A percentile compares a stretch with the other conserved stretches of the same genome.
phyloP scores from a whole-genome alignment of 2,797 vertebrate genomes.

The Falco biarmicus region DNA sequence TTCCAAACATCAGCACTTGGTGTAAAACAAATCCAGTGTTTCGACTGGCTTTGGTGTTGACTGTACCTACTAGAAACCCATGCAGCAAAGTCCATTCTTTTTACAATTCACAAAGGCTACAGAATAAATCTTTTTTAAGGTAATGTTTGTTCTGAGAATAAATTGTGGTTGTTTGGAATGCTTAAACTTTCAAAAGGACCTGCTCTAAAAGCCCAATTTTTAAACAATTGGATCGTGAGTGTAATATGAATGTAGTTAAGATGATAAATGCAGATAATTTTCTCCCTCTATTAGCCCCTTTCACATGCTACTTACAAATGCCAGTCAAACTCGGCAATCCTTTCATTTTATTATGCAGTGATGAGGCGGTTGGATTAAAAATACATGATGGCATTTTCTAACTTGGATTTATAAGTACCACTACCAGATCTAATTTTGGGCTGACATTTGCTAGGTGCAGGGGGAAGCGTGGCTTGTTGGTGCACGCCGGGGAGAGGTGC shows the following conservation, averaged over 20 bases:
- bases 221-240: slow-evolving; percentile 76
- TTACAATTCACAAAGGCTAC: background rate
- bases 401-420: slow-evolving; percentile 54
- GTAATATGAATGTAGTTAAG: slow-evolving; percentile 77
- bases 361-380: slow-evolving; percentile 76
- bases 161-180: slow-evolving; percentile 70
- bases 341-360: slow-evolving; percentile 73
- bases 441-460: slow-evolving; percentile 63
- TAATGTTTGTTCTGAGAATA: slow-evolving; percentile 69
- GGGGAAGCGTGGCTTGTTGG: slow-evolving; percentile 41
- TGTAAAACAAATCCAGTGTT: background rate
- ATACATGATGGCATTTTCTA: slow-evolving; percentile 79
- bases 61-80: slow-evolving; percentile 2
- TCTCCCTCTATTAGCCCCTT: slow-evolving; percentile 67
- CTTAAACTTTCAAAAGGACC: slow-evolving; percentile 74
- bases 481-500: background rate
- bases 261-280: slow-evolving; percentile 73
- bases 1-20: accelerated
- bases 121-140: slow-evolving; percentile 57
- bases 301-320: slow-evolving; percentile 73
- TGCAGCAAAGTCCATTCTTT: slow-evolving; percentile 23
- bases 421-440: slow-evolving; percentile 41
- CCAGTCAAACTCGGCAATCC: slow-evolving; percentile 70
- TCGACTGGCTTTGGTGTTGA: background rate
- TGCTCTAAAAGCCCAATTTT: slow-evolving; percentile 76